Evolutionary conservation across 1,140 invertebrate genomes (phyloP).

Genomic region (Hylaeus volcanicus): DNA sequence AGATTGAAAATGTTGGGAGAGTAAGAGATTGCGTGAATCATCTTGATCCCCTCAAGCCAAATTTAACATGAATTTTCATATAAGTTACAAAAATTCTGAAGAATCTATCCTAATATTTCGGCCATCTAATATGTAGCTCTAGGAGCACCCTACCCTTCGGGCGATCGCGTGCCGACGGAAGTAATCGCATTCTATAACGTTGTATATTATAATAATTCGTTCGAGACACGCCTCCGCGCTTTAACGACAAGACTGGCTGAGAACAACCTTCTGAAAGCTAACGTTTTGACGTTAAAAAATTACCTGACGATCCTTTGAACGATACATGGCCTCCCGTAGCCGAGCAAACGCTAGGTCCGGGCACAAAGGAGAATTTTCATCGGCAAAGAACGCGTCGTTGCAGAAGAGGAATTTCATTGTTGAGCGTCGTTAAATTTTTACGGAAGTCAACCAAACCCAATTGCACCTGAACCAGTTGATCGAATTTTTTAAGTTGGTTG

Average conservation of each 20-base stretch:
- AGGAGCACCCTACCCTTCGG: no score
- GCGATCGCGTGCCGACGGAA: no score
- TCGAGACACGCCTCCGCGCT: neutral
- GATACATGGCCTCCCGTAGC: neutral
- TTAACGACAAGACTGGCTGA: neutral
- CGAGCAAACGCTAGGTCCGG: neutral
- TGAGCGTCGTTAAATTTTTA: constrained; percentile 21
- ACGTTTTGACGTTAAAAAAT: constrained; percentile 19
- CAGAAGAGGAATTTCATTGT: neutral
- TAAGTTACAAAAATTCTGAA: no score
- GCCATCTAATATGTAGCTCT: no score
- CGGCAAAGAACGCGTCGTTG: neutral
- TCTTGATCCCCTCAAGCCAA: no score
- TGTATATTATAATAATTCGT: constrained; percentile 4
- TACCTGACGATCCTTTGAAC: constrained; percentile 11
- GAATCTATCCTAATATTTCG: no score
- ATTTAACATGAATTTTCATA: no score
- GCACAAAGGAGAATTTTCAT: neutral
- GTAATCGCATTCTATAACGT: neutral
- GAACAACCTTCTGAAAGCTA: neutral
- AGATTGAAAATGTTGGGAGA: no score
- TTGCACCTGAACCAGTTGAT: neutral
- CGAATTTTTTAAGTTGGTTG: constrained; percentile 1
- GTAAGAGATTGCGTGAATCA: no score
- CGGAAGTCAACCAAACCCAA: no score